A percentile compares a stretch with the other conserved stretches of the same genome.
phyloP scores from a whole-genome alignment of 1,140 invertebrate species.

The Chionoecetes opilio region DNA sequence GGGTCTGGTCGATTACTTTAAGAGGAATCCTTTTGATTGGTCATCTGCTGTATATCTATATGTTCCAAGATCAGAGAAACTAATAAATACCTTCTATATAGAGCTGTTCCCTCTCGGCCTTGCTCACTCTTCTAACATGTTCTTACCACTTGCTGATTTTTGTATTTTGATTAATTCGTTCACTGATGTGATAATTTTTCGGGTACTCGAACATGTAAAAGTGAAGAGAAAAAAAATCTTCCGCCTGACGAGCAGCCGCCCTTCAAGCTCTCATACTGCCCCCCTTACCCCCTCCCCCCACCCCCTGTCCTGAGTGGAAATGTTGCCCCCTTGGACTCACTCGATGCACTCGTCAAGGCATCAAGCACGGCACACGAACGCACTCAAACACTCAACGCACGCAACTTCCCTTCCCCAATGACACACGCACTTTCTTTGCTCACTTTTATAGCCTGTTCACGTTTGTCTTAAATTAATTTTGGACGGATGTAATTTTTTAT shows the following conservation, averaged over 20 bases:
- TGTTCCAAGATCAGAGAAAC: too few species aligned
- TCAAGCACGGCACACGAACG: neutral
- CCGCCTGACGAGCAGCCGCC: too few species aligned
- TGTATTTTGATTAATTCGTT: neutral
- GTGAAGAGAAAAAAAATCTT: neutral
- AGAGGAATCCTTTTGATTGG: too few species aligned
- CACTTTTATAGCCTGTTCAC: too few species aligned
- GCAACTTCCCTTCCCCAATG: neutral
- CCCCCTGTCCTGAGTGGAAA: neutral
- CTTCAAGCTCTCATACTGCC: neutral
- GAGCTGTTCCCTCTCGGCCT: too few species aligned
- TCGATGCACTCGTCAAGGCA: neutral
- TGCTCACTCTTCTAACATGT: too few species aligned
- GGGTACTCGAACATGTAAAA: neutral
- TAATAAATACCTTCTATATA: too few species aligned
- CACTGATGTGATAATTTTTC: slow-evolving; percentile 36
- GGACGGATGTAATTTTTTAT: too few species aligned
- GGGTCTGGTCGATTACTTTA: too few species aligned
- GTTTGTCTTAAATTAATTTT: too few species aligned
- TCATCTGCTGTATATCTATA: too few species aligned
- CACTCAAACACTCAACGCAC: neutral
- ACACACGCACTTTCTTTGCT: neutral
- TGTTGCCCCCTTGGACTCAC: neutral
- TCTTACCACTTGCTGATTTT: neutral
- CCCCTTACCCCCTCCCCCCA: too few species aligned